phyloP scores from a whole-genome alignment of 2,888 invertebrate genomes.

The Endotricha flammealis region DNA sequence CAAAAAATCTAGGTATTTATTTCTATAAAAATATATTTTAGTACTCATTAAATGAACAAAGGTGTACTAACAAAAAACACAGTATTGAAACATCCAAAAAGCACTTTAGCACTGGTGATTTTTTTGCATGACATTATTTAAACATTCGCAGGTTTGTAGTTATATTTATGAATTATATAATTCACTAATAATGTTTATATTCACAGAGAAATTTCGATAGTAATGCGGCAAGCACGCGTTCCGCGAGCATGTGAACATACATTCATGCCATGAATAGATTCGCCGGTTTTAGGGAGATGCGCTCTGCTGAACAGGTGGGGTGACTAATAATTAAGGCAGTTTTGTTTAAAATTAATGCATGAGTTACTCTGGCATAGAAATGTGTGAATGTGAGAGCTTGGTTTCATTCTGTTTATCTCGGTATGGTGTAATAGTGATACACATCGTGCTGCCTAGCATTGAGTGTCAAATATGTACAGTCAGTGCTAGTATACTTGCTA shows the following conservation, averaged over 20 bases:
- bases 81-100: conserved; percentile 83
- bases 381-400: conserved; percentile 25
- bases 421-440: conserved; percentile 2
- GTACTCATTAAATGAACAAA: conserved; percentile 5
- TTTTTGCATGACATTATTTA: conserved; percentile 49
- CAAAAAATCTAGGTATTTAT: neutral
- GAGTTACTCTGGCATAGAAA: conserved; percentile 36
- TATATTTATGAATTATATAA: conserved; percentile 4
- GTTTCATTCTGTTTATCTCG: conserved; percentile 6
- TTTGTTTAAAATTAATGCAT: conserved; percentile 69
- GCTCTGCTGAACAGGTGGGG: conserved; percentile 75
- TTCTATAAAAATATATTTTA: neutral
- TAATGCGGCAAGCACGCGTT: conserved; percentile 33
- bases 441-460: neutral
- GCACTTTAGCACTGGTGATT: conserved; percentile 79
- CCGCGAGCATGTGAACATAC: conserved; percentile 56
- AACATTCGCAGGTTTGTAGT: conserved; percentile 12
- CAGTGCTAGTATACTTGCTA: too few species aligned
- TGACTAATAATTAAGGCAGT: conserved; percentile 76
- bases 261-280: conserved; percentile 65
- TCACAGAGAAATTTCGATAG: conserved; percentile 18
- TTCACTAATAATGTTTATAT: conserved; percentile 4
- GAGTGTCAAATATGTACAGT: too few species aligned
- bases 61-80: conserved; percentile 79
- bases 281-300: conserved; percentile 75